Evolutionary conservation across 2,797 vertebrate species (phyloP), one percentile per base, ranked within the genome.

Genomic region (Emys orbicularis): DNA sequence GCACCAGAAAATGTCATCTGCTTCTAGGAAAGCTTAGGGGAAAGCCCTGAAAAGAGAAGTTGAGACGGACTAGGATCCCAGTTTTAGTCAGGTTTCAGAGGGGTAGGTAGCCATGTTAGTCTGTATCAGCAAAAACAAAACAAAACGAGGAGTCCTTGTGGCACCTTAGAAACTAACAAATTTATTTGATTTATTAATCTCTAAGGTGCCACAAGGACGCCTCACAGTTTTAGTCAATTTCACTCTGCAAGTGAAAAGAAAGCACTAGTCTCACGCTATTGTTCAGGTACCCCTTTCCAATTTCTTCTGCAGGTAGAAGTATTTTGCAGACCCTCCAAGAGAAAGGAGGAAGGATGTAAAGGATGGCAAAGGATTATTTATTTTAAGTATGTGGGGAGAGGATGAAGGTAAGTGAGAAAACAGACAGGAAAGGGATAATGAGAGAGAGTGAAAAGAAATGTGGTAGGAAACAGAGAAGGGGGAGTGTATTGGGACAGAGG

Each of bases 11-110:
- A 68, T n/a, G 0, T 82, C 82, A 86, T 85, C 87, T 97, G 95
- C 84, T 96, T 96, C 96, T 96, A 93, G 96, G 97, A 97, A 72
- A 97, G 94, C 86, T 92, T 81, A 88, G 94, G 92, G 94, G 96
- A 94, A 97, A 97, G 77, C 92, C 95, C 95, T 92, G 90, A 94
- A 93, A 89, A 91, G 93, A 96, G 95, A 96, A 95, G 95, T 68
- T 95, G 95, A 97, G 95, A 95, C 85, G 95, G 88, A 97, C 86
- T 90, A 89, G 92, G 94, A 96, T 95, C 92, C 94, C 89, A 84
- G 92, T 92, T 93, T 97, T 87, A 96, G 96, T 87, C 84, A 79
- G 54, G 54, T 54, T 54, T 54, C 54, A 54, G 54, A 54, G 54
- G 23, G 54, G 54, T 25, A 54, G 54, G 54, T 25, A 54, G 54